These are phyloP conservation scores for Stramonita haemastoma DNA, from an alignment of 2,888 invertebrate genomes.

Conservation along the genomic window DNA sequence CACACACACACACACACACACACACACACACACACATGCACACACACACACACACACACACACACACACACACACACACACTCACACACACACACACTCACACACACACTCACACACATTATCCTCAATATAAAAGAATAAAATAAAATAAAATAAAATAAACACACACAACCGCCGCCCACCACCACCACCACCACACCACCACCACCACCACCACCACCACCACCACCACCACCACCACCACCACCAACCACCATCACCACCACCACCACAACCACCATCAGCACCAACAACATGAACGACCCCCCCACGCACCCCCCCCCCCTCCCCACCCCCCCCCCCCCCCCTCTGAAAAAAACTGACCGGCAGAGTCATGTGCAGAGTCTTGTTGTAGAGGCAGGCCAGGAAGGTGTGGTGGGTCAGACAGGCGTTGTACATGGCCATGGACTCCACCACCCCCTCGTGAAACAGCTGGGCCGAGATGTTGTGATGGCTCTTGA, in stretches of 20 bases:
- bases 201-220: too few relatives aligned
- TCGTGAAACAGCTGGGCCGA: slow-evolving; percentile 53
- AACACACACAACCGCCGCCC: too few relatives aligned
- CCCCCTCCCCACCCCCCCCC: neutral
- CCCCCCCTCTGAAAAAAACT: slow-evolving; percentile 14
- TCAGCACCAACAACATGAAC: too few relatives aligned
- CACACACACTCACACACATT: neutral
- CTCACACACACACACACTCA: neutral
- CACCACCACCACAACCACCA: too few relatives aligned
- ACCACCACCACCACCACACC: too few relatives aligned
- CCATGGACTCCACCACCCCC: slow-evolving; percentile 47
- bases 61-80: neutral
- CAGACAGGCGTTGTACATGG: slow-evolving; percentile 48
- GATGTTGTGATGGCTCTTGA: slow-evolving; percentile 44
- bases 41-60: too few relatives aligned
- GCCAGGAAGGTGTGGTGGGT: slow-evolving; percentile 31
- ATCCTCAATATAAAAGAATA: too few relatives aligned
- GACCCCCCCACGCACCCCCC: neutral
- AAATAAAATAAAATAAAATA: too few relatives aligned
- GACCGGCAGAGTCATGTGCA: slow-evolving; percentile 53
- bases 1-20: neutral
- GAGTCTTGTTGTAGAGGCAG: slow-evolving; percentile 54
- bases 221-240: too few relatives aligned
- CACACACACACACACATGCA: slow-evolving; percentile 44
- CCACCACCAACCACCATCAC: too few relatives aligned